Conservation (phyloP, 2,888 invertebrate species). For the Melangyna quadrimaculata region DNA sequence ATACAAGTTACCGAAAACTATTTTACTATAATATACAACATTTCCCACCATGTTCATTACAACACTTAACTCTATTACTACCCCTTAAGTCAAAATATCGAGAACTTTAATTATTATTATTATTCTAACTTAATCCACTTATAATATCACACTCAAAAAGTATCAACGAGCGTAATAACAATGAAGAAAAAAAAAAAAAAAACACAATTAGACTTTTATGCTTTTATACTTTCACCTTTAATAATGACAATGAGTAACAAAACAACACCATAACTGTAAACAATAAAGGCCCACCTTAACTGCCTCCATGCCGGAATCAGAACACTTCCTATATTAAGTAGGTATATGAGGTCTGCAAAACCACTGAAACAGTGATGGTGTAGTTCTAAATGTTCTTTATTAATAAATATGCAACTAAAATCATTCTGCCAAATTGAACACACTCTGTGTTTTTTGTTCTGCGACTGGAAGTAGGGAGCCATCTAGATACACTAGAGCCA, state of each 20-base stretch:
- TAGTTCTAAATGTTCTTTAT: slow-evolving; percentile 44
- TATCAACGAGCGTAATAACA: background rate
- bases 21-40: too few relatives aligned
- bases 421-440: slow-evolving; percentile 63
- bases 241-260: slow-evolving; percentile 4
- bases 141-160: background rate
- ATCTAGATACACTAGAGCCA: background rate
- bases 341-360: slow-evolving; percentile 50
- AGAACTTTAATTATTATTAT: background rate
- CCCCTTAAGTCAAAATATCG: background rate
- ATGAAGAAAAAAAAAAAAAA: background rate
- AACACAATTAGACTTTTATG: background rate
- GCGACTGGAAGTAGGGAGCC: background rate
- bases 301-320: slow-evolving; percentile 15
- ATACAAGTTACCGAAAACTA: too few relatives aligned
- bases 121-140: background rate
- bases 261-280: slow-evolving; percentile 1
- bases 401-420: slow-evolving; percentile 66
- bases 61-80: too few relatives aligned
- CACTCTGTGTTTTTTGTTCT: background rate
- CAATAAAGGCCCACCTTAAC: slow-evolving; percentile 16
- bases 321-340: too few relatives aligned
- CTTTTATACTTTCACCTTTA: background rate
- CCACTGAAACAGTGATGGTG: slow-evolving; percentile 48
- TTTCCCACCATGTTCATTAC: too few relatives aligned